Evolutionary conservation across 2,797 vertebrate genomes (phyloP).

Genomic region (Urosaurus nigricauda): DNA sequence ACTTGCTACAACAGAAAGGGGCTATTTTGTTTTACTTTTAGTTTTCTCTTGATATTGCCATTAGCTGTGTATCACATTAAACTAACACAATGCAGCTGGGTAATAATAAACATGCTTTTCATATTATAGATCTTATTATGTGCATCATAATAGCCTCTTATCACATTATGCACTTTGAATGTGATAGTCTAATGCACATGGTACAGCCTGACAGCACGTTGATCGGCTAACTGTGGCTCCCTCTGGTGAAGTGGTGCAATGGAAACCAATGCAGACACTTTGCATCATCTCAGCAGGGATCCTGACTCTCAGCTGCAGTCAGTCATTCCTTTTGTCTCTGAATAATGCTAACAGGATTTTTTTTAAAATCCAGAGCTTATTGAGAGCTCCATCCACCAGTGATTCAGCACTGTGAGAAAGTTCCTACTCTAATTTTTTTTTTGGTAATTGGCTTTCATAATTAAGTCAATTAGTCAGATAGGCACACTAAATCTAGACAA

Average conservation of each 20-base stretch:
- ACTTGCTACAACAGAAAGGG: background rate
- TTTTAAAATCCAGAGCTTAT: no score
- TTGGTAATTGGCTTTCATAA: background rate
- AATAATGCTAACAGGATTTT: background rate
- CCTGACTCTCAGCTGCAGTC: rapidly evolving
- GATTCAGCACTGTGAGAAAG: background rate
- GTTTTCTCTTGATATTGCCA: background rate
- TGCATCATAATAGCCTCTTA: conserved; percentile 25
- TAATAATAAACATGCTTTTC: conserved; percentile 15
- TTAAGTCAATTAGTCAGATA: background rate
- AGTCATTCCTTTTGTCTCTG: rapidly evolving
- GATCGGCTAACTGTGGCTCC: background rate
- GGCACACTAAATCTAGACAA: no score
- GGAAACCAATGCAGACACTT: background rate
- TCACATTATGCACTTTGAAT: conserved; percentile 19
- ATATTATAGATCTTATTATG: conserved; percentile 20
- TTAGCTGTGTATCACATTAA: background rate
- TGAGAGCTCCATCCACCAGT: background rate
- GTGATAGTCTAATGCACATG: background rate
- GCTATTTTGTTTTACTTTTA: background rate
- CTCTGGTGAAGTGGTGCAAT: background rate
- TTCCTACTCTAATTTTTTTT: background rate
- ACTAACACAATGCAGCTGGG: conserved; percentile 3
- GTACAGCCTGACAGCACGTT: background rate
- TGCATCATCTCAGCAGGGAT: rapidly evolving